Base-by-base conservation (phyloP, 2,888 invertebrate species). In the Rotaria macrura region DNA sequence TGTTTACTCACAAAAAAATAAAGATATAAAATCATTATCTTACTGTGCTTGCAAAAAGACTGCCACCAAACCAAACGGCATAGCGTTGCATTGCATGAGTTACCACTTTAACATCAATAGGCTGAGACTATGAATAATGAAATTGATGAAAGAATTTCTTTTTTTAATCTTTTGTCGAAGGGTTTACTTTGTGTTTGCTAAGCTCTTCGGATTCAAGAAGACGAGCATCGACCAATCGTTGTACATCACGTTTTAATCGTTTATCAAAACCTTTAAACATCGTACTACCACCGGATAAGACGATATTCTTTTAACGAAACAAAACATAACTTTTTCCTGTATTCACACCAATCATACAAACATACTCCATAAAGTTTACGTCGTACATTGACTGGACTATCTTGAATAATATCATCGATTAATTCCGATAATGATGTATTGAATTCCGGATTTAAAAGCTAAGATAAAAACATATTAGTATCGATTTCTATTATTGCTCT, bases 41-140 rank as follows among this genome's bases (percentile, higher is more conserved):
- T 92, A 95, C 95, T 89, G 96, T 96, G 85, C 97, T 97, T 14
- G 96, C 99, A 88, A 99, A 92, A 95, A 99, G 95, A 90, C 97
- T 96, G 87, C 99, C 99, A 87, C 99, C 99, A 91, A 98, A 99
- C 98, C 98, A 99, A 17, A 99, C 99, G 74, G 99, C 99, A 92
- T 98, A 99, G 88, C 99, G 93, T 92, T 99, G 99, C 95, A 98
- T 99, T 90, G 97, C 96, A 92, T 99, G 99, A 0, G 97, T 95
- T 89, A 99, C 94, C 12, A 99, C 99, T 92, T 96, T 95, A 79
- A 98, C 97, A 92, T 99, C 97, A 90, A 99, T 97, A 55, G 98
- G 97, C 91, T 96, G 99, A 72, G 99, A 98, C 94, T 96, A 90
- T 86, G 87, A 88, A 88, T 83, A 88, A 87, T 29, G 2, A 65